Evolutionary conservation across 1,140 invertebrate species (phyloP), one percentile per base, ranked within the genome.

Genomic region (Caenorhabditis briggsae): DNA sequence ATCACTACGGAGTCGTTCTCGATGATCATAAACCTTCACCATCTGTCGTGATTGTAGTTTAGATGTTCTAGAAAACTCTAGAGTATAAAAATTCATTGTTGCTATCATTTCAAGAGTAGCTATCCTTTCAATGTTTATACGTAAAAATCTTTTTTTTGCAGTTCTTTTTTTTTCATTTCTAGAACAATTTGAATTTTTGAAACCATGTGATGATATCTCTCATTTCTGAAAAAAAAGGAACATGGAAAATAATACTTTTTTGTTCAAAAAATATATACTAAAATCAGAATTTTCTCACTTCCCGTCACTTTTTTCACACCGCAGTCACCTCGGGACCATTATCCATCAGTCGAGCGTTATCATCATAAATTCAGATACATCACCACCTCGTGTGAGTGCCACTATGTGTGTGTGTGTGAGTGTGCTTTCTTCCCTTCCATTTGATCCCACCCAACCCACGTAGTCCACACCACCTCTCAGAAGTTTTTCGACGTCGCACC

Each of bases 361-460:
- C 70, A 78, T 78, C 70, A 78, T 78, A 78, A 78, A 78, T 78
- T 16, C 70, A 50, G 70, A 78, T 78, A 78, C 70, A 78, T 50
- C 70, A 78, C 64, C 64, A 33, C 33, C 59, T 16, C 20, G 64
- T 70, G 64, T 70, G 64, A 33, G 33, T 33, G 33, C 33, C 33
- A 33, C 33, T 33, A 2, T 33, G 33, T 33, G 33, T 33, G 33
- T 33, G 33, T 33, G 33, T 33, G 33, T 33, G 33, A 33, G 33
- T 33, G 33, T 33, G 33, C 33, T 33, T 33, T 78, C 53, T 78
- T 78, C 33, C 23, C 70, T 53, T 11, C n/a, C 23, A 53, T 78
- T 78, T 33, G 11, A 58, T 33, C 46, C n/a, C 64, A 18, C 64
- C 64, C 50, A 53, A 53, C 50, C 50, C 50, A 53, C 50, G 50